Evolutionary conservation across 1,140 invertebrate genomes (phyloP).

Genomic region (Heliothis subflexa): DNA sequence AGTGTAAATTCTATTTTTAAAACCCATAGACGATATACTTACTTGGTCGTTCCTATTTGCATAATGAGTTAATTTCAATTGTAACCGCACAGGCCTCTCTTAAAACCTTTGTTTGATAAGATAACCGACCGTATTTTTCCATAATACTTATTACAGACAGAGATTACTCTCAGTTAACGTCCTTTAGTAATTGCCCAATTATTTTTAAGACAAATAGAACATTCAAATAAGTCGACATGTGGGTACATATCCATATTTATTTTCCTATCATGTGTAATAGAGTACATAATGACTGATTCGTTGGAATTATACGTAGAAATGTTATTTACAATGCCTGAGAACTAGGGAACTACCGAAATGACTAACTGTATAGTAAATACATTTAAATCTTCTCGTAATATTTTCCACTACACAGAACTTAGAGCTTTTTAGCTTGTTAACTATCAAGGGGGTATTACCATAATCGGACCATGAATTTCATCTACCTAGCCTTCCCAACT

Average conservation of each 20-base stretch:
- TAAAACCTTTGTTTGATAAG: slow-evolving; percentile 23
- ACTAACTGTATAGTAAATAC: neutral
- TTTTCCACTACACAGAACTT: neutral
- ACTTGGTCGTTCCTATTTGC: neutral
- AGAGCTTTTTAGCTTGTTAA: neutral
- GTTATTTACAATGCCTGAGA: slow-evolving; percentile 21
- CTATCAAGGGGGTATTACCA: no score
- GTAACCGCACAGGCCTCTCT: neutral
- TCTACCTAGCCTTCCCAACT: no score
- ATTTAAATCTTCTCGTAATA: neutral
- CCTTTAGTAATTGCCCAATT: neutral
- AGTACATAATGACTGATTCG: neutral
- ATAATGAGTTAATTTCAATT: slow-evolving; percentile 8
- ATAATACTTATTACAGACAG: slow-evolving; percentile 25
- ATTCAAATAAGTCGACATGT: neutral
- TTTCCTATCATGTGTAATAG: neutral
- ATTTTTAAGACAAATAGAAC: neutral
- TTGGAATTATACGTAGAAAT: neutral
- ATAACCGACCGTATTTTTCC: slow-evolving; percentile 28
- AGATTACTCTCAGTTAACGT: neutral
- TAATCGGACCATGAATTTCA: no score
- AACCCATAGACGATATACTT: no score
- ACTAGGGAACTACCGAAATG: slow-evolving; percentile 27
- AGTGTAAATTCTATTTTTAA: no score
- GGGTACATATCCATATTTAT: no score